Base-by-base conservation (phyloP, 1,140 invertebrate species). In the Drosophila mojavensis region DNA sequence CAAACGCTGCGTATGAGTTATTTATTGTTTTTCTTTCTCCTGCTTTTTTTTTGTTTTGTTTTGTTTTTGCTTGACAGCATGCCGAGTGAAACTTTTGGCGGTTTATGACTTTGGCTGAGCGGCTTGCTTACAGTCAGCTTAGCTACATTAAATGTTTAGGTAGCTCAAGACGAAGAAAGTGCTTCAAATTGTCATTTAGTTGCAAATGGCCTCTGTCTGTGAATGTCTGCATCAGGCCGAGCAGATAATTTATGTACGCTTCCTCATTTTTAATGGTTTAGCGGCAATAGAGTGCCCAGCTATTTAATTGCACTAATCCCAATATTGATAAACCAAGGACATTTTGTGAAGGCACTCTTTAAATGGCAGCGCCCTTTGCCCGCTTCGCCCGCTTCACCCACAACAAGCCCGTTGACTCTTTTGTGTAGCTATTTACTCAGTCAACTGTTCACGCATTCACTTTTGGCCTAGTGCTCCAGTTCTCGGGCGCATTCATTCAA, bases 1-100 rank as follows among this genome's bases (percentile, higher is more conserved):
- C 41, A 64, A 41, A 78, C 50, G 50, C 63, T 85, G 75, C 59
- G 69, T 78, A 75, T 75, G 81, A 78, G 81, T 81, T 71, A 81
- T 85, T 78, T 85, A 86, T 81, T 74, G 15, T 61, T 4, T 33
- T 11, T 2, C 15, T 59, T 59, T 45, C 39, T 20, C 17, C 28
- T 17, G 17, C n/a, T n/a, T n/a, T 30, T 33, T 24, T 24, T 2
- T 2, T 24, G 1, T 24, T 6, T 33, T 33, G 0, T 4, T 33
- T 33, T 9, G 33, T 33, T 33, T 9, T 13, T 24, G 24, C 7
- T 41, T 28, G 24, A 39, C 28, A 53, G 51, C 20, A 15, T 15
- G 50, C 15, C 13, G 28, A 33, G 26, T 11, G 26, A 53, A 53
- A 30, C 24, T 33, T 28, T 28, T 13, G n/a, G 51, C 51, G 28